phyloP scores from a whole-genome alignment of 2,888 invertebrate genomes.

The Drosophila nr. fundita region DNA sequence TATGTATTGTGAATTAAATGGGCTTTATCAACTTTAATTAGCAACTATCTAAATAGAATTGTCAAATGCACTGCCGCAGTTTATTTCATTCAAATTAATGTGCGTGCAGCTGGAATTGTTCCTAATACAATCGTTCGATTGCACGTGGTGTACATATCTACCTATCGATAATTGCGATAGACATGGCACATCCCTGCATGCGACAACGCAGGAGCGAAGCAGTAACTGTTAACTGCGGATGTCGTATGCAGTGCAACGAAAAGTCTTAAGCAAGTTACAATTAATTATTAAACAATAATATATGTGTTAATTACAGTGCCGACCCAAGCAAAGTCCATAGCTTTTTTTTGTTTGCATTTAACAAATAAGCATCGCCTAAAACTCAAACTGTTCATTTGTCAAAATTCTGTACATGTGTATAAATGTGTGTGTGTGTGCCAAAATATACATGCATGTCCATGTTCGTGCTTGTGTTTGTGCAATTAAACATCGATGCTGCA shows the following conservation, averaged over 20 bases:
- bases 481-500: slow-evolving; percentile 41
- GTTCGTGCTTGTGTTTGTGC: slow-evolving; percentile 31
- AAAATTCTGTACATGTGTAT: slow-evolving; percentile 43
- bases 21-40: background rate
- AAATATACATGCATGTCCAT: slow-evolving; percentile 8
- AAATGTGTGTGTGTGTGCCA: slow-evolving; percentile 9
- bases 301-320: slow-evolving; percentile 20
- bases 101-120: slow-evolving; percentile 12
- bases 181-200: slow-evolving; percentile 49
- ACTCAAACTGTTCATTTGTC: slow-evolving; percentile 65
- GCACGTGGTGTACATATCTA: slow-evolving; percentile 17
- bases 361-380: slow-evolving; percentile 21
- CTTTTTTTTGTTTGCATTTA: slow-evolving; percentile 17
- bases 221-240: slow-evolving; percentile 33
- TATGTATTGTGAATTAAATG: slow-evolving; percentile 20
- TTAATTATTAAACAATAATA: slow-evolving; percentile 38
- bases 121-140: slow-evolving; percentile 33
- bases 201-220: slow-evolving; percentile 40
- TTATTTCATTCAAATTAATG: slow-evolving; percentile 18
- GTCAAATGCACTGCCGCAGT: background rate
- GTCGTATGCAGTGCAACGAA: slow-evolving; percentile 5
- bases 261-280: slow-evolving; percentile 29
- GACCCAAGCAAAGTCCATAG: slow-evolving; percentile 6
- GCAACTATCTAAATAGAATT: background rate
- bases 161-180: slow-evolving; percentile 45